Conservation (phyloP, 2,888 invertebrate genomes). For the Panzeria rudis region DNA sequence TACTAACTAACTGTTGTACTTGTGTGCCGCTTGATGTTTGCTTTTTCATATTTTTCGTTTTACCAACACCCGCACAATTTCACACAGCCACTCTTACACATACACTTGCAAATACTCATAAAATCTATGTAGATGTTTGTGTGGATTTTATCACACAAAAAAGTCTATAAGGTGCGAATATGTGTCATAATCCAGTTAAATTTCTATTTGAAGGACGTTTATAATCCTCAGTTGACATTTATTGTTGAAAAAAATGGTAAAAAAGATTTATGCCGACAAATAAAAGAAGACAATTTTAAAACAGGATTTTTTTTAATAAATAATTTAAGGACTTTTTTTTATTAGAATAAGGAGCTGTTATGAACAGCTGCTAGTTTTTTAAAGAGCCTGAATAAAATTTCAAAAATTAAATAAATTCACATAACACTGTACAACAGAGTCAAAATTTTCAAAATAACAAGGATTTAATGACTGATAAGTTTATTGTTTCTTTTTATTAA, state of each 20-base stretch:
- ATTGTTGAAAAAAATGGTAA: conserved; percentile 52
- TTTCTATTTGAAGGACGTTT: conserved; percentile 66
- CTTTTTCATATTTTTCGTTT: background rate
- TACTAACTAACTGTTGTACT: conserved; percentile 52
- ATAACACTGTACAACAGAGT: background rate
- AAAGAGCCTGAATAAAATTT: background rate
- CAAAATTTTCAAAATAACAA: no score
- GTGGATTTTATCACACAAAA: conserved; percentile 31
- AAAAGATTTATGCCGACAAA: conserved; percentile 57
- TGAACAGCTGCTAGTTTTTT: background rate
- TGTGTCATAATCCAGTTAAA: conserved; percentile 68
- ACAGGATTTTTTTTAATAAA: conserved; percentile 38
- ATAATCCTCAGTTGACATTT: conserved; percentile 63
- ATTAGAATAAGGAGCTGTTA: background rate
- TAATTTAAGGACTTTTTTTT: conserved; percentile 7
- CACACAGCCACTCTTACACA: background rate
- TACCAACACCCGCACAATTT: background rate
- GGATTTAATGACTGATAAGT: no score
- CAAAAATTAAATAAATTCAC: background rate
- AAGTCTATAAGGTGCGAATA: conserved; percentile 60
- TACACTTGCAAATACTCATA: background rate
- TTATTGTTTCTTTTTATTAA: no score
- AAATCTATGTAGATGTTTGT: background rate
- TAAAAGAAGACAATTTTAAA: background rate
- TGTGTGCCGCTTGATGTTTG: background rate